Evolutionary conservation across 2,113 vertebrate genomes (phyloP).

Genomic region (Nothoprocta perdicaria): DNA sequence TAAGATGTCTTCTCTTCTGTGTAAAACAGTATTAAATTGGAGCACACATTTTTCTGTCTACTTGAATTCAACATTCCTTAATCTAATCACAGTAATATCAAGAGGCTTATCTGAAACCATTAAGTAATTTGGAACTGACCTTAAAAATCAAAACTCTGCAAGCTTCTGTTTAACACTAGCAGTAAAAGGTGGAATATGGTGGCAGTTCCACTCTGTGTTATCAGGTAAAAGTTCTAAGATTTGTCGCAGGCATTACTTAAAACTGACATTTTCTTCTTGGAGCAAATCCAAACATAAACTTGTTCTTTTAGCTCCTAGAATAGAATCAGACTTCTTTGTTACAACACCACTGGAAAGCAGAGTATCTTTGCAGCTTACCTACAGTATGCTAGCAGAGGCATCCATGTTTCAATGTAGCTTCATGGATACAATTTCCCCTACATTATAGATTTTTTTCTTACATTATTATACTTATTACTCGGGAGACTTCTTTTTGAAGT

Average conservation of each 20-base stretch:
- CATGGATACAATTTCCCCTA: not conserved
- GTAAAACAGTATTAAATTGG: not conserved
- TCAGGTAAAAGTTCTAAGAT: not conserved
- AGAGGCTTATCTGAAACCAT: not conserved
- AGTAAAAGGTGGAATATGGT: not conserved
- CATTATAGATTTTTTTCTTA: not conserved
- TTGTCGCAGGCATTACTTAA: not conserved
- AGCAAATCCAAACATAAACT: not conserved
- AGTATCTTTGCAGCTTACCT: not conserved
- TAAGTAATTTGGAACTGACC: not conserved
- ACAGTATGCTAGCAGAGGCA: accelerated
- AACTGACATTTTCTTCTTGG: not conserved
- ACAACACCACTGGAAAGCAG: not conserved
- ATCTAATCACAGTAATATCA: not conserved
- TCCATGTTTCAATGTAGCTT: not conserved
- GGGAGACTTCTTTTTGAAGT: not conserved
- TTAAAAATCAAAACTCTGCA: not conserved
- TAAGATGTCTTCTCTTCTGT: not conserved
- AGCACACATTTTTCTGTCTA: accelerated
- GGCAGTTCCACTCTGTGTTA: not conserved
- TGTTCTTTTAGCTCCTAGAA: not conserved
- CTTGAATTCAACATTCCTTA: not conserved
- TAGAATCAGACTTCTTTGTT: not conserved
- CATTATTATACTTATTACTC: not conserved
- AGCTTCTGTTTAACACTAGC: not conserved